Base-by-base conservation (phyloP, 2,113 vertebrate genomes). In the Nesogale talazaci region DNA sequence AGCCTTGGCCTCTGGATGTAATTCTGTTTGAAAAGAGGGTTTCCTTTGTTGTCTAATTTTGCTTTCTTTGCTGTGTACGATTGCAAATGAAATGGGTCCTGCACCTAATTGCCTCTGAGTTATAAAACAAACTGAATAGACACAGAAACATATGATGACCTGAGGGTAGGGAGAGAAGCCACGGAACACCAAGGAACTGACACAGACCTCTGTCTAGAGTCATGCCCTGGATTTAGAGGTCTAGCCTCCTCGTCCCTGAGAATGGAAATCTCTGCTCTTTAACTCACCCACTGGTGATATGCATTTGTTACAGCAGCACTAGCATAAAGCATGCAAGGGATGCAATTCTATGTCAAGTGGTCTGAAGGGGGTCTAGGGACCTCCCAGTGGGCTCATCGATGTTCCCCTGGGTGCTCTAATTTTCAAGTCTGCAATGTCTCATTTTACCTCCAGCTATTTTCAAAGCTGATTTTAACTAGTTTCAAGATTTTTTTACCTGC, bases 361-460 rank as follows among this genome's bases (percentile, higher is more conserved):
- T 80, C 63, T 27, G 25, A 67, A 23, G 46, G n/a, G 23, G 25
- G 40, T 7, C 80, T 34, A 83, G 1, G 23, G 69, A 80, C 15
- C 25, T 89, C 38, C 19, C 52, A 3, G 61, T 36, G 38, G 56
- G 34, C 19, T 52, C 56, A 88, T 76, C 61, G 76, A 25, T 17
- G 77, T 25, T 89, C 84, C 22, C 20, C 29, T 27, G n/a, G 3
- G 59, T 23, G 29, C 29, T 6, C 19, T 6, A 8, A 27, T 63
- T 86, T 81, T 52, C 63, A 70, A 85, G 31, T 16, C 29, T 65
- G 2, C 1, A 40, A 78, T 52, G 25, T 70, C 6, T 4, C 14
- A 52, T 90, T 87, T 92, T 74, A 87, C 3, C 74, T 77, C 9
- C 82, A 83, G 57, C 17, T 63, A 59, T 25, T 88, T 75, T 76